Percentiles rank a stretch among this genome's conserved stretches.
Evolutionary conservation across 2,888 invertebrate genomes (phyloP).

Genomic region (Polydrusus tereticollis): DNA sequence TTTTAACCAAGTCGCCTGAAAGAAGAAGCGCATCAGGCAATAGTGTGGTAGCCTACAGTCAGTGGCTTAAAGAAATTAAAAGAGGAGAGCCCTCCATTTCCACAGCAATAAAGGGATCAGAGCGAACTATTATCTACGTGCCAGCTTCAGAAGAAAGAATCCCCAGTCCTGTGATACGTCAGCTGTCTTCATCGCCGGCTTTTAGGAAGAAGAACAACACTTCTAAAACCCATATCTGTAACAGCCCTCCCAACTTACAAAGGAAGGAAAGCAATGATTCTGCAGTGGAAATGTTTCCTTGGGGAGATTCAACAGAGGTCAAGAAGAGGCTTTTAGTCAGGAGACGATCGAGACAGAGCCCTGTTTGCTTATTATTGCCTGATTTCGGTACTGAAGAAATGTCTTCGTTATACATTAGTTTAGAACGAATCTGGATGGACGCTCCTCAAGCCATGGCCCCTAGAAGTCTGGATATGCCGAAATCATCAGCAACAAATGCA

Average conservation of each 20-base stretch:
- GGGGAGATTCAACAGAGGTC: slow-evolving; percentile 66
- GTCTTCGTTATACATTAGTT: slow-evolving; percentile 70
- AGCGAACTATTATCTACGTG: slow-evolving; percentile 68
- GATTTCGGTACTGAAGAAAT: slow-evolving; percentile 68
- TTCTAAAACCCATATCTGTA: slow-evolving; percentile 43
- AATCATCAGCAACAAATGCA: slow-evolving; percentile 55
- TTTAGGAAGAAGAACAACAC: slow-evolving; percentile 57
- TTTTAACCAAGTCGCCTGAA: slow-evolving; percentile 50
- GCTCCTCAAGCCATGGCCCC: slow-evolving; percentile 71
- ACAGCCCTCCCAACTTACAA: slow-evolving; percentile 56
- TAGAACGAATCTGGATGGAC: slow-evolving; percentile 76
- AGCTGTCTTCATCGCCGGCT: slow-evolving; percentile 64
- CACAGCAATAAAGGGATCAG: slow-evolving; percentile 64
- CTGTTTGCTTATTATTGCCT: slow-evolving; percentile 59
- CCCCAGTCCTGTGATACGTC: slow-evolving; percentile 62
- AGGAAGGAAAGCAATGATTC: slow-evolving; percentile 68
- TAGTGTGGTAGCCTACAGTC: slow-evolving; percentile 66
- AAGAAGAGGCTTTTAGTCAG: slow-evolving; percentile 67
- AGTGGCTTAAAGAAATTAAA: slow-evolving; percentile 64
- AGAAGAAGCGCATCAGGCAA: slow-evolving; percentile 58
- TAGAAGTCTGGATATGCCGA: slow-evolving; percentile 69
- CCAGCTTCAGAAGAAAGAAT: slow-evolving; percentile 65
- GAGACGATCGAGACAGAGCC: slow-evolving; percentile 60
- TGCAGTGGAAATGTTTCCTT: slow-evolving; percentile 68
- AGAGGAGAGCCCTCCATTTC: slow-evolving; percentile 56